Evolutionary conservation across 2,113 vertebrate genomes (phyloP).

Genomic region (Canis aureus): DNA sequence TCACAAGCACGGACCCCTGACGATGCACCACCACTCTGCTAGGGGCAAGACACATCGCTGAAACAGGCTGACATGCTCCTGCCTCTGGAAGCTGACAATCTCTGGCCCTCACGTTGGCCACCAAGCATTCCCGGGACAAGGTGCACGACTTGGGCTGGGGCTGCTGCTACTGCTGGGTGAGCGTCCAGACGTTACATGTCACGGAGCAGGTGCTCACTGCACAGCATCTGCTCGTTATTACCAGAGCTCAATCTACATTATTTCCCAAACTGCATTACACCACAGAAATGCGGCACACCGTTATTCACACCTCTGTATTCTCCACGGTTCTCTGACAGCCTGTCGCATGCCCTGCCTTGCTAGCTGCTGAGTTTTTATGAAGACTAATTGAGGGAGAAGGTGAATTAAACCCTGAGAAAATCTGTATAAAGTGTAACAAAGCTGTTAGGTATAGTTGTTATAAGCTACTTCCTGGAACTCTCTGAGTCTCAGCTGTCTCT

Average conservation of each 20-base stretch:
- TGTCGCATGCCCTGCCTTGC: neutral
- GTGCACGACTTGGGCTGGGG: accelerated
- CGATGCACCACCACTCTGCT: accelerated
- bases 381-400: neutral
- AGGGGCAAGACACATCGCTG: neutral
- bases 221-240: neutral
- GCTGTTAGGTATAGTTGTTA: neutral
- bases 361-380: neutral
- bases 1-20: accelerated
- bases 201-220: neutral
- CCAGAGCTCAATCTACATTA: neutral
- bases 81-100: accelerated
- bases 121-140: neutral
- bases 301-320: neutral
- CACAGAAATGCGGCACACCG: accelerated
- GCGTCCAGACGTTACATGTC: accelerated
- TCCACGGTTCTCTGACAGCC: neutral
- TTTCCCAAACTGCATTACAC: neutral
- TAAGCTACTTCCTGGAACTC: neutral
- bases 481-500: neutral
- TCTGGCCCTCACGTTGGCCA: accelerated
- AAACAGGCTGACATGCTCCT: neutral
- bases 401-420: neutral
- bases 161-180: neutral
- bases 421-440: neutral